Conservation (phyloP, 2,888 invertebrate genomes). For the Leptura quadrifasciata region DNA sequence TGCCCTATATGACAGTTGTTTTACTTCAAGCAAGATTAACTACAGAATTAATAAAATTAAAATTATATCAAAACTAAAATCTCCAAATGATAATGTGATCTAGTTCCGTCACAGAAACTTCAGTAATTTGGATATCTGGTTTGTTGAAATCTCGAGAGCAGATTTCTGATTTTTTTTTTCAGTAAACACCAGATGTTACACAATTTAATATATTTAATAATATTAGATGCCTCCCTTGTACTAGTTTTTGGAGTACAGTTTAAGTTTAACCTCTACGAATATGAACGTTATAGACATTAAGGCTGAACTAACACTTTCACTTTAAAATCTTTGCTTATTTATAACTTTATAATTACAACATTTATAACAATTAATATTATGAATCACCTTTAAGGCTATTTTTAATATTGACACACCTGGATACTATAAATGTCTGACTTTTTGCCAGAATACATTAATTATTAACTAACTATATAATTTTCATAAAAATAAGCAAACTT, state of each 20-base stretch:
- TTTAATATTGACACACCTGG: constrained; percentile 28
- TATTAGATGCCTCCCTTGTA: neutral
- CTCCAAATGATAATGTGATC: no score
- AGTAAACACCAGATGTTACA: neutral
- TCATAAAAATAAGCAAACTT: neutral
- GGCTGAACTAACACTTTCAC: constrained; percentile 11
- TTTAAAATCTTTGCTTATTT: constrained; percentile 23
- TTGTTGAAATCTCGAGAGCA: no score
- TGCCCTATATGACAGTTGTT: no score
- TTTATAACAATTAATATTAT: constrained; percentile 22
- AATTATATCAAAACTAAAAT: no score
- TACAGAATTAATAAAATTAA: no score
- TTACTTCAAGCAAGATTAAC: no score
- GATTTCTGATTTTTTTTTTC: no score
- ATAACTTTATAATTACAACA: constrained; percentile 29
- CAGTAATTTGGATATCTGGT: no score
- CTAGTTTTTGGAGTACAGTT: neutral
- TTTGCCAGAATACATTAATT: constrained; percentile 27
- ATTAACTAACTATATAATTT: neutral
- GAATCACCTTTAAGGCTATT: constrained; percentile 37
- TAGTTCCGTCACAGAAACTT: no score
- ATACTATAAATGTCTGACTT: neutral
- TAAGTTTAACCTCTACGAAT: neutral
- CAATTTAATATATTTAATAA: neutral
- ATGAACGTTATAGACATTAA: neutral